phyloP scores from a whole-genome alignment of 2,888 invertebrate species.

The Autographa pulchrina region DNA sequence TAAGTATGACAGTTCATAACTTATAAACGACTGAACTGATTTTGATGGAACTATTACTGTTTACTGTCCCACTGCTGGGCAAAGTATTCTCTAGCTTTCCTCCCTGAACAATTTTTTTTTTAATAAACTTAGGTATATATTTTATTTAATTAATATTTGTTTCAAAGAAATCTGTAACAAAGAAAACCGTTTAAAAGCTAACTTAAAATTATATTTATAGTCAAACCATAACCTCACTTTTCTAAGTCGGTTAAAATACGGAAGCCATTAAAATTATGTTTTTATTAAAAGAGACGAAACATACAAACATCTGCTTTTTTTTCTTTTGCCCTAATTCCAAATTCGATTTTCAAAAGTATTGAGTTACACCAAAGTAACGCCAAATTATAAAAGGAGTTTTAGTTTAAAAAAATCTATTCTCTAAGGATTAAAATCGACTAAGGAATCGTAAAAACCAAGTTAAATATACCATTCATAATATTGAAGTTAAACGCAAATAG shows the following conservation, averaged over 20 bases:
- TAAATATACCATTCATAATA: background rate
- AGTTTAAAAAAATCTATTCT: slow-evolving; percentile 44
- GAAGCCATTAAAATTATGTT: slow-evolving; percentile 2
- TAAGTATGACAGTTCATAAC: no score
- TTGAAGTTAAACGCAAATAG: background rate
- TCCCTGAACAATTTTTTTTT: no score
- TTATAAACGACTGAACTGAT: no score
- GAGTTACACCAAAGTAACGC: slow-evolving; percentile 52
- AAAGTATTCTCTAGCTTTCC: no score
- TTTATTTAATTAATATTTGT: no score
- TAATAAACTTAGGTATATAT: no score
- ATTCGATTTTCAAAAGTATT: slow-evolving; percentile 55
- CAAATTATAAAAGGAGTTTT: slow-evolving; percentile 47
- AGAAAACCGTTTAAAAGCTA: no score
- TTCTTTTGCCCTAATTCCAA: slow-evolving; percentile 48
- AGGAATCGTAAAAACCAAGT: slow-evolving; percentile 22
- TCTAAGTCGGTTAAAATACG: background rate
- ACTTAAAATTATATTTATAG: no score
- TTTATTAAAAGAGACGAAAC: background rate
- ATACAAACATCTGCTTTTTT: slow-evolving; percentile 41
- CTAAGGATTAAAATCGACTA: slow-evolving; percentile 49
- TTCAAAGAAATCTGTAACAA: no score
- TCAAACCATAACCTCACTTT: background rate
- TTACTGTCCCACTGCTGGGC: no score
- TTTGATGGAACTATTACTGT: no score